These are phyloP conservation scores for Idaea aversata DNA, from an alignment of 2,888 invertebrate genomes.

Conservation along the genomic window DNA sequence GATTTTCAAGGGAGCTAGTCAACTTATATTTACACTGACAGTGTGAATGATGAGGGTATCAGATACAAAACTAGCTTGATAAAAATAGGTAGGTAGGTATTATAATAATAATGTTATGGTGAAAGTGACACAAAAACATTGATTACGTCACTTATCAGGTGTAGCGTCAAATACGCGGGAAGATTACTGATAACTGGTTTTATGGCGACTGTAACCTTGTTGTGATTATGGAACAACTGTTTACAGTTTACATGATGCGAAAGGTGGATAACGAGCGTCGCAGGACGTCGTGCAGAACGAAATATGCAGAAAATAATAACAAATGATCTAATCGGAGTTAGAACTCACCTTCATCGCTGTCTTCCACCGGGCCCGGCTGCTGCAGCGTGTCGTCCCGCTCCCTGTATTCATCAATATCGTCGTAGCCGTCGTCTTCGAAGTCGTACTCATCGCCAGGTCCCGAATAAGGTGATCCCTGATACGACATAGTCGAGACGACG, in stretches of 20 bases:
- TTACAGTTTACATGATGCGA: constrained; percentile 51
- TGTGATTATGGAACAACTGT: constrained; percentile 54
- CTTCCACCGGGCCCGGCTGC: constrained; percentile 81
- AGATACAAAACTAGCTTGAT: not conserved
- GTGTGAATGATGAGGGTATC: not conserved
- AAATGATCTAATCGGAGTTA: constrained; percentile 26
- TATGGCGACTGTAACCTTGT: constrained; percentile 44
- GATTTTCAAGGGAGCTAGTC: too few relatives aligned
- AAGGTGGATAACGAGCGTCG: constrained; percentile 15
- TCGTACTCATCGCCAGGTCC: constrained; percentile 86
- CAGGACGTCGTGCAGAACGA: constrained; percentile 54
- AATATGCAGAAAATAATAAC: constrained; percentile 60
- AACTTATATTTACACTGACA: too few relatives aligned
- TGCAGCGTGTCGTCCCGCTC: constrained; percentile 81
- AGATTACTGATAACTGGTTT: constrained; percentile 33
- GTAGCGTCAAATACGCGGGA: constrained; percentile 61
- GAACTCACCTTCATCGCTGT: constrained; percentile 78
- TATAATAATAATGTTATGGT: constrained; percentile 32
- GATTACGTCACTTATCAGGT: constrained; percentile 66
- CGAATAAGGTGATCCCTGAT: constrained; percentile 84
- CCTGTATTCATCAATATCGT: constrained; percentile 84
- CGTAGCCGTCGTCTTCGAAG: constrained; percentile 86
- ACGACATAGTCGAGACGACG: constrained; percentile 82
- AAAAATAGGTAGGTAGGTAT: not conserved
- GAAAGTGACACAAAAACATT: constrained; percentile 56